Percentiles rank a stretch among this genome's conserved stretches.
phyloP scores from a whole-genome alignment of 2,113 vertebrate genomes.

The zebrafish (Danio rerio) region GRCz12tu NC_133196.1:30874501-30875000 shows the following conservation, averaged over 20 bases:
- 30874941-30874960: too few relatives aligned
- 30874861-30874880: too few relatives aligned
- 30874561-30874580: slow-evolving; percentile 59
- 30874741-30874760: slow-evolving; percentile 26
- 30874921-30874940: neutral
- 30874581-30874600: slow-evolving; percentile 56
- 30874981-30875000: too few relatives aligned
- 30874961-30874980: too few relatives aligned
- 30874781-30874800: neutral
- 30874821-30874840: neutral
- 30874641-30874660: slow-evolving; percentile 40
- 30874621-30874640: slow-evolving; percentile 25
- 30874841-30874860: slow-evolving; percentile 12
- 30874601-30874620: slow-evolving; percentile 47
- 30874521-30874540: slow-evolving; percentile 43
- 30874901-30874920: neutral
- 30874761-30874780: slow-evolving; percentile 12
- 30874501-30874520: slow-evolving; percentile 8
- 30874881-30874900: neutral
- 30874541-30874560: slow-evolving; percentile 58
- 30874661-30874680: slow-evolving; percentile 27
- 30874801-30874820: neutral
- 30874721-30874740: slow-evolving; percentile 1
- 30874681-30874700: slow-evolving; percentile 36
- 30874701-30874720: slow-evolving; percentile 38